Conservation (phyloP, 2,888 invertebrate genomes). For the Ochropacha duplaris region DNA sequence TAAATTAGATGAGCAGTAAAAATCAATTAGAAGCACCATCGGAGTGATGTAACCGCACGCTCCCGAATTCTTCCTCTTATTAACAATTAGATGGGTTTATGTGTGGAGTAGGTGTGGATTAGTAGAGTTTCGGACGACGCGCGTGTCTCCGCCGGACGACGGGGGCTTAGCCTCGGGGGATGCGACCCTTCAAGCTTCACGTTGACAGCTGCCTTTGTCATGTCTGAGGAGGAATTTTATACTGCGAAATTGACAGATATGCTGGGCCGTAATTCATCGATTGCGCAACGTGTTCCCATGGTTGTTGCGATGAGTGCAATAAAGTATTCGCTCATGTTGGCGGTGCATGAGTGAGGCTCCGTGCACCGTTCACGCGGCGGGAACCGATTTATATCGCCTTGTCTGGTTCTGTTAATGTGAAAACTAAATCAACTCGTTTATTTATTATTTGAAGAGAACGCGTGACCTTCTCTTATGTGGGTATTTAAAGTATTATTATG, state of each 20-base stretch:
- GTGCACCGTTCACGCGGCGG: conserved; percentile 61
- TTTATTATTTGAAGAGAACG: conserved; percentile 24
- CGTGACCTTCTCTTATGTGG: neutral
- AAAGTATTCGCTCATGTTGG: conserved; percentile 63
- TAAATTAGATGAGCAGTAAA: conserved; percentile 73
- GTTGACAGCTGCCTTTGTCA: conserved; percentile 80
- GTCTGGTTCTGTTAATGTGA: conserved; percentile 78
- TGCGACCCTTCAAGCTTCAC: conserved; percentile 70
- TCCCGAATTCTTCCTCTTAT: conserved; percentile 76
- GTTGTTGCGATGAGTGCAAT: conserved; percentile 65
- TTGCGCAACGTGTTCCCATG: conserved; percentile 56
- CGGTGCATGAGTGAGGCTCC: conserved; percentile 53
- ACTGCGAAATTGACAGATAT: conserved; percentile 76
- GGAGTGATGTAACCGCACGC: conserved; percentile 75
- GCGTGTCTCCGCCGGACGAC: conserved; percentile 69
- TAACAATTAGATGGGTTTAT: conserved; percentile 82
- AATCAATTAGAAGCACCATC: conserved; percentile 73
- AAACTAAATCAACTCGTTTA: conserved; percentile 67
- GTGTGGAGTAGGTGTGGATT: conserved; percentile 78
- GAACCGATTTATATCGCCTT: conserved; percentile 71
- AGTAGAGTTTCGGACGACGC: conserved; percentile 66
- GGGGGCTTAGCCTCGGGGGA: conserved; percentile 77
- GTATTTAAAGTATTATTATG: too few relatives aligned
- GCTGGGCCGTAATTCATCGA: conserved; percentile 66
- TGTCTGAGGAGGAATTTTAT: conserved; percentile 73